Conservation (phyloP, 2,797 vertebrate species). For the Anolis apletophallus region DNA sequence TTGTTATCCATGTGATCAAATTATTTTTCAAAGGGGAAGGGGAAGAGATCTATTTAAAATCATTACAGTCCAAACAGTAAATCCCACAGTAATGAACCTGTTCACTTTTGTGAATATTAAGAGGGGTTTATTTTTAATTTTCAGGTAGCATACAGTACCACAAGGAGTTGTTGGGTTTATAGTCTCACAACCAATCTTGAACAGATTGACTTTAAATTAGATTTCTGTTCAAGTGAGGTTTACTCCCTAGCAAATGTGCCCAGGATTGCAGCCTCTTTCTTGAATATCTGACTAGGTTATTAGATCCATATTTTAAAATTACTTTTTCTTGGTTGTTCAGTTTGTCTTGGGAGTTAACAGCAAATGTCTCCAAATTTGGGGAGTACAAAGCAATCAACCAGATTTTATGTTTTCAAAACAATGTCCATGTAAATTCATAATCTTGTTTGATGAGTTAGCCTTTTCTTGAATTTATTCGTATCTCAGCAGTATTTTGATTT, state of each 20-base stretch:
- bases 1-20: constrained; percentile 60
- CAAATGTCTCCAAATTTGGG: background rate
- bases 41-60: constrained; percentile 46
- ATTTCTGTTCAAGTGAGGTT: background rate
- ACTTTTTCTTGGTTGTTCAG: background rate
- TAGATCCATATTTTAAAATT: background rate
- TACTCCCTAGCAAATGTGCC: background rate
- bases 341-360: background rate
- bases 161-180: constrained; percentile 39
- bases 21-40: constrained; percentile 51
- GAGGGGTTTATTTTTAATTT: constrained; percentile 47
- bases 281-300: constrained; percentile 4
- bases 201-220: background rate
- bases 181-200: constrained; percentile 27
- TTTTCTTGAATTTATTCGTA: background rate
- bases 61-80: constrained; percentile 72
- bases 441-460: background rate
- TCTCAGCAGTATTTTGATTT: background rate
- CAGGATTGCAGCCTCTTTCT: background rate
- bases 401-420: background rate
- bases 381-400: background rate
- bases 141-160: constrained; percentile 43
- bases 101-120: constrained; percentile 61
- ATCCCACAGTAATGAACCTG: constrained; percentile 68
- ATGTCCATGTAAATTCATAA: background rate